Base-by-base conservation (phyloP, 92 coral and sea anemone species). In the Anthopleura xanthogrammica region DNA sequence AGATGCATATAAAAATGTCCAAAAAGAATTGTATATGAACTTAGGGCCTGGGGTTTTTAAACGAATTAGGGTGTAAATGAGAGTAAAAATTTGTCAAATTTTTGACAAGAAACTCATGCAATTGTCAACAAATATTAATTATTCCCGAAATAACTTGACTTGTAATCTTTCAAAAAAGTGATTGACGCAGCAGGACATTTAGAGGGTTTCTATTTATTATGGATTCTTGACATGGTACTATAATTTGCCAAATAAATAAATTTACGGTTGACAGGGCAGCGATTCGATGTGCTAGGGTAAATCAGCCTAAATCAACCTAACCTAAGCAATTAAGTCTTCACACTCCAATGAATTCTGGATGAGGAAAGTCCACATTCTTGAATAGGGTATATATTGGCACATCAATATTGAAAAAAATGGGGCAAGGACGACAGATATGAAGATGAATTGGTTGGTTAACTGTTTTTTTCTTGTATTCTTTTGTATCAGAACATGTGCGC, bases 181-280 rank as follows among this genome's bases (percentile, higher is more conserved):
- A 81, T 81, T 81, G 84, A n/a, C 84, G 9, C 74, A n/a, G 84
- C 65, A 17, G 77, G 84, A 72, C 50, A 20, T 56, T 62, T 20
- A 80, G 46, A 40, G 73, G 84, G 75, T 46, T 22, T 76, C 55
- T 19, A 13, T 12, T 56, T 19, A 57, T 80, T 42, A 64, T 80
- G 72, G 54, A 64, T 64, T 80, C 75, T 24, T 80, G 29, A 12
- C 54, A 12, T 68, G 55, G 84, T 68, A 13, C 77, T 64, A 60
- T 81, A 52, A 81, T 68, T 70, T 68, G 84, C 60, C n/a, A 71
- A 50, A 81, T 81, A 41, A 81, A 70, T 81, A 81, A 71, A 81
- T 81, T 43, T 81, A 81, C 84, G 66, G 54, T 41, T 39, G 24
- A 70, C 71, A 75, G 77, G 78, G 77, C 74, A 60, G 50, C 77